Base-by-base conservation (phyloP, 2,113 vertebrate species). In the Pteronura brasiliensis region DNA sequence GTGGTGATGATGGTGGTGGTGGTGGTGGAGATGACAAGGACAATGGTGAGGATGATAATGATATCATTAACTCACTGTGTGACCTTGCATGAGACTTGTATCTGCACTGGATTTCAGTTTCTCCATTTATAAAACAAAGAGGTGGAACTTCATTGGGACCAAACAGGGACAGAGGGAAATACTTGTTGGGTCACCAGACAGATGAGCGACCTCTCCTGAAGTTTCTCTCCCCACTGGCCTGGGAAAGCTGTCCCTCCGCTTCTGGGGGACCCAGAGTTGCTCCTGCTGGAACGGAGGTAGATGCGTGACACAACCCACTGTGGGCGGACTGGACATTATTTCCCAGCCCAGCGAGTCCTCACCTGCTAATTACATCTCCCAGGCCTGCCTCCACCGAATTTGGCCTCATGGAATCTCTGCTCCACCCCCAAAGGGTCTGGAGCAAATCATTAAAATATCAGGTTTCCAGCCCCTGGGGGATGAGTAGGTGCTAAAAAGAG, bases 401-500 rank as follows among this genome's bases (percentile, higher is more conserved):
- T 8, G 34, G 27, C 91, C 39, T 63, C 20, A 17, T 25, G 21
- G 9, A 44, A 23, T 84, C 97, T 44, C 71, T 0, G 1, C 57
- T 57, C 89, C 88, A 2, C 65, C 93, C 76, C 7, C 81, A 31
- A 27, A 96, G 83, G 87, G 81, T 96, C 97, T 96, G 98, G 89
- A 93, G 96, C 95, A 90, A 90, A 96, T 97, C 97, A 93, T 96
- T 96, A 96, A 96, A 87, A 87, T 87, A 93, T 97, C 97, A 57
- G 65, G 65, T 98, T 98, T 96, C 97, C 88, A 69, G 63, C 34
- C 96, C 49, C 95, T 63, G 27, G 96, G 95, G 97, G 97, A 81
- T 44, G 88, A 95, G 88, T 92, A 97, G 98, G 96, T 98, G 97
- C 88, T 95, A 98, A 98, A 97, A 96, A 96, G 96, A 90, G 96